Evolutionary conservation across 1,140 invertebrate species (phyloP).

Genomic region (Orius insidiosus): DNA sequence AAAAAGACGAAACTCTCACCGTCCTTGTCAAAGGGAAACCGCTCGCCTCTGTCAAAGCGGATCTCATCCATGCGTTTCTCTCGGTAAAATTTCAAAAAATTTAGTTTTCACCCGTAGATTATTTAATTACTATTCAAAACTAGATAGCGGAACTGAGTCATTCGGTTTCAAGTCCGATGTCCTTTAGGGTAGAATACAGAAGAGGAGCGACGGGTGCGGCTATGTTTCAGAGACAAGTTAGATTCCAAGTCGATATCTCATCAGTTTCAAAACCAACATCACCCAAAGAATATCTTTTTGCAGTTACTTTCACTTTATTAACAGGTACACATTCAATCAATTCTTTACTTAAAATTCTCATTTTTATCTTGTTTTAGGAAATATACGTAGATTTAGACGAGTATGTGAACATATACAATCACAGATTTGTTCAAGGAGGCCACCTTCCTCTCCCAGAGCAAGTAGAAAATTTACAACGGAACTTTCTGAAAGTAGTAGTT

Average conservation of each 20-base stretch:
- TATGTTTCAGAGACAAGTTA: constrained; percentile 91
- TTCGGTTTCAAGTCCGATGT: constrained; percentile 94
- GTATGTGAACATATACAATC: constrained; percentile 93
- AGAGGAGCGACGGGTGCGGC: constrained; percentile 76
- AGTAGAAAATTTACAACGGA: constrained; percentile 46
- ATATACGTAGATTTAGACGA: constrained; percentile 81
- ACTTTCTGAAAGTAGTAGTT: constrained; percentile 62
- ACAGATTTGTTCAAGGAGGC: constrained; percentile 56
- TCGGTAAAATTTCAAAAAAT: constrained; percentile 45
- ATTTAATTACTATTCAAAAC: constrained; percentile 16
- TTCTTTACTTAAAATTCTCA: constrained; percentile 8
- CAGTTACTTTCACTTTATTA: constrained; percentile 87
- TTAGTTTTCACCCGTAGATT: background rate
- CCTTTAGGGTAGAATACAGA: constrained; percentile 95
- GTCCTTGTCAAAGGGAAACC: constrained; percentile 90
- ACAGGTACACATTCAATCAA: constrained; percentile 50
- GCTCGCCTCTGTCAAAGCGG: constrained; percentile 89
- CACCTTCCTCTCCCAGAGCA: constrained; percentile 52
- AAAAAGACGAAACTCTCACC: constrained; percentile 94
- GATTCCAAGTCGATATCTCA: constrained; percentile 76
- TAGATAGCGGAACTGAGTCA: constrained; percentile 96
- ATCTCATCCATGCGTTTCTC: constrained; percentile 94
- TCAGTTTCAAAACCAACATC: constrained; percentile 51
- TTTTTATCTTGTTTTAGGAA: constrained; percentile 44
- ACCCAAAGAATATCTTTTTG: constrained; percentile 70